Conservation (phyloP, 2,888 invertebrate genomes). For the Oligia strigilis region DNA sequence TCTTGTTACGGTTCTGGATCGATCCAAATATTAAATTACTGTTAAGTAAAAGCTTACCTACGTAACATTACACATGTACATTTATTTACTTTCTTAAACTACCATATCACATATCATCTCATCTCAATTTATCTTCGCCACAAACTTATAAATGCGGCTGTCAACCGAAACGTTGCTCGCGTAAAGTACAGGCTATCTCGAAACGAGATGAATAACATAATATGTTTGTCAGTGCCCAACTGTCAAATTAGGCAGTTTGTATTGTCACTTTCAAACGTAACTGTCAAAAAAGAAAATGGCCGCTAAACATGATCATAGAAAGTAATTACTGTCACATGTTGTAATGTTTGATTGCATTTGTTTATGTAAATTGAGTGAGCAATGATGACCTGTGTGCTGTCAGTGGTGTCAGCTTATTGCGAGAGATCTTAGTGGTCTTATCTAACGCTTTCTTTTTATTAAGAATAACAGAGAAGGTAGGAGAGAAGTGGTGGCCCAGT, state of each 20-base stretch:
- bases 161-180: conserved; percentile 29
- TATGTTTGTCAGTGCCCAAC: conserved; percentile 21
- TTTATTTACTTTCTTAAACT: conserved; percentile 60
- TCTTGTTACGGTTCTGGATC: neutral
- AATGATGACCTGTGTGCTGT: conserved; percentile 19
- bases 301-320: conserved; percentile 69
- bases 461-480: neutral
- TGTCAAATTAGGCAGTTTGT: conserved; percentile 53
- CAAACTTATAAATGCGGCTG: conserved; percentile 54
- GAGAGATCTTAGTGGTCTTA: conserved; percentile 9
- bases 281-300: conserved; percentile 73
- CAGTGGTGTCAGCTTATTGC: conserved; percentile 5
- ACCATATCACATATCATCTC: conserved; percentile 71
- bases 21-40: conserved; percentile 13
- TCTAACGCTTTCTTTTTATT: conserved; percentile 23
- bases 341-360: conserved; percentile 33
- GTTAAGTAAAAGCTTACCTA: conserved; percentile 38
- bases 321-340: conserved; percentile 65
- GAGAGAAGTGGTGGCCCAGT: neutral
- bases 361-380: conserved; percentile 44
- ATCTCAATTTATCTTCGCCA: conserved; percentile 66
- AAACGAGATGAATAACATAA: conserved; percentile 27
- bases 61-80: conserved; percentile 36
- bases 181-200: conserved; percentile 11
- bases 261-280: conserved; percentile 75